Evolutionary conservation across 2,797 vertebrate species (phyloP).

Genomic region (Sebastiscus albofasciatus): DNA sequence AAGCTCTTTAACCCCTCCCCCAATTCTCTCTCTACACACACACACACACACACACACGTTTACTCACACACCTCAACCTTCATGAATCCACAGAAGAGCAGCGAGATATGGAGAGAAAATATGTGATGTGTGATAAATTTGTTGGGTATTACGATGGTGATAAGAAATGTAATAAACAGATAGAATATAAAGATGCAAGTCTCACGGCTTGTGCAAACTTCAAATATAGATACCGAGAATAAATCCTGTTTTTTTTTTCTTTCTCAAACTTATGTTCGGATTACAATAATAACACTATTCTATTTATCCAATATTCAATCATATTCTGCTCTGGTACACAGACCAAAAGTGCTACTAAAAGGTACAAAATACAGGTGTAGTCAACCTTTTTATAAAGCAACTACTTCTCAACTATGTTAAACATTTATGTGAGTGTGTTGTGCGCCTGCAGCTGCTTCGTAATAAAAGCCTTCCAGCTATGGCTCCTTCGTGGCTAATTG

Average conservation of each 20-base stretch:
- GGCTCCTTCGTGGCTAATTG: not conserved
- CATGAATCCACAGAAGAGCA: constrained; percentile 6
- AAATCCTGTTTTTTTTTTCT: not conserved
- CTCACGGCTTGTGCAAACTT: not conserved
- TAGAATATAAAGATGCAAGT: not conserved
- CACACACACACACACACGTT: not conserved
- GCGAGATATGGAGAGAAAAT: not conserved
- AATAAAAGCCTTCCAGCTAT: not conserved
- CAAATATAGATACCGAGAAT: not conserved
- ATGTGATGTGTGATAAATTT: not conserved
- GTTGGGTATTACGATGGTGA: not conserved
- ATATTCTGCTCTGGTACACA: not conserved
- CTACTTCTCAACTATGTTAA: not conserved
- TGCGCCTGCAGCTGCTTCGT: not conserved
- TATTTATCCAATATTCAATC: not conserved
- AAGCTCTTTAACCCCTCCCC: constrained; percentile 67
- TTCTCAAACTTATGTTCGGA: not conserved
- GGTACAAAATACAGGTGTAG: not conserved
- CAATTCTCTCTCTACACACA: not conserved
- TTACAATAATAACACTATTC: not conserved
- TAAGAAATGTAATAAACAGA: not conserved
- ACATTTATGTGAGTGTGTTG: not conserved
- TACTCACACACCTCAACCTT: constrained; percentile 20
- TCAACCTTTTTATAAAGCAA: not conserved
- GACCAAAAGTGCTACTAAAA: not conserved